Evolutionary conservation across 1,140 invertebrate species (phyloP).

Genomic region (Leucophenga varia): DNA sequence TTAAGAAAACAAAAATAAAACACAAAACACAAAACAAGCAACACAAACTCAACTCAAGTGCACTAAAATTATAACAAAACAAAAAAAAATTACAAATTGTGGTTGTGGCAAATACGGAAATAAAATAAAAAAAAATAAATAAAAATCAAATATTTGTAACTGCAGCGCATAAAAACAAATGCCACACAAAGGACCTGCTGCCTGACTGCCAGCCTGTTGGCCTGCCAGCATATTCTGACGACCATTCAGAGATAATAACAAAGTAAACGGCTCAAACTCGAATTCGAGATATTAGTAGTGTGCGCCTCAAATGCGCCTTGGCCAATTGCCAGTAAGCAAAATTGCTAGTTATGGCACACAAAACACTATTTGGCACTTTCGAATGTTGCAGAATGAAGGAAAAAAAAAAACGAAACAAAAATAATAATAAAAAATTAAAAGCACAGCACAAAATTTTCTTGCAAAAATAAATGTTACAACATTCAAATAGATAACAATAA

Average conservation of each 20-base stretch:
- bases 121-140: too few relatives aligned
- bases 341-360: conserved; percentile 31
- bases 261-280: conserved; percentile 37
- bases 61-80: conserved; percentile 35
- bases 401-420: too few relatives aligned
- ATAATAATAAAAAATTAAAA: too few relatives aligned
- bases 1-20: too few relatives aligned
- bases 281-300: conserved; percentile 39
- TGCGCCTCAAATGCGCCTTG: conserved; percentile 11
- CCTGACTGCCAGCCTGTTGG: too few relatives aligned
- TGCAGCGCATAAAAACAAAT: conserved; percentile 40
- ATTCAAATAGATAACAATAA: too few relatives aligned
- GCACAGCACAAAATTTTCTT: too few relatives aligned
- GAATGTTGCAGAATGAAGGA: neutral
- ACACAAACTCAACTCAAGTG: conserved; percentile 32
- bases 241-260: neutral
- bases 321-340: conserved; percentile 27
- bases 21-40: too few relatives aligned
- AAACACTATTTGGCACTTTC: conserved; percentile 18
- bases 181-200: conserved; percentile 15
- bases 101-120: too few relatives aligned
- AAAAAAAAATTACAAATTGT: too few relatives aligned
- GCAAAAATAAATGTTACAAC: too few relatives aligned
- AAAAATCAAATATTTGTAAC: neutral
- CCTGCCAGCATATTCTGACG: too few relatives aligned